Evolutionary conservation across 2,888 invertebrate species (phyloP).

Genomic region (Phania funesta): DNA sequence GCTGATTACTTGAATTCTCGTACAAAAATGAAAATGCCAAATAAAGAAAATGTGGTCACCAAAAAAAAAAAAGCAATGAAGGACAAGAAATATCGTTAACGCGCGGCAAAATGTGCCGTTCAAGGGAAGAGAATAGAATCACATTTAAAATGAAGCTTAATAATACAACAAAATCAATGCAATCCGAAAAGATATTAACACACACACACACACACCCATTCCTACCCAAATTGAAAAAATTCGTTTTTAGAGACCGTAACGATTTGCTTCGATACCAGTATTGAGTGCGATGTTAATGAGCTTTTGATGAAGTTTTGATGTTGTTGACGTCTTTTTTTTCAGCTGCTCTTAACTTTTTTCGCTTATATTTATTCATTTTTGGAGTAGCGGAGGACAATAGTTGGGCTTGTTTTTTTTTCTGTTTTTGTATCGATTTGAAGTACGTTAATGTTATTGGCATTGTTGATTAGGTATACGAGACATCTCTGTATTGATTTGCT

Average conservation of each 20-base stretch:
- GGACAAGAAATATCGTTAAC: slow-evolving; percentile 46
- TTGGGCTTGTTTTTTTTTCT: slow-evolving; percentile 22
- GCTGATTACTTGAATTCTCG: slow-evolving; percentile 53
- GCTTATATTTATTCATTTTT: slow-evolving; percentile 23
- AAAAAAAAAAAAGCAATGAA: slow-evolving; percentile 11
- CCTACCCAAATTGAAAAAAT: too few species aligned
- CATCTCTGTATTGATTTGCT: slow-evolving; percentile 49
- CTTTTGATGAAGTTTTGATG: slow-evolving; percentile 68
- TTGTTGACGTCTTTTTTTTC: slow-evolving; percentile 38
- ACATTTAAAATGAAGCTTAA: slow-evolving; percentile 56
- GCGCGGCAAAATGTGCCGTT: slow-evolving; percentile 41
- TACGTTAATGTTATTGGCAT: slow-evolving; percentile 40
- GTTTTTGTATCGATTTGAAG: slow-evolving; percentile 22
- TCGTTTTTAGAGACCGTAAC: slow-evolving; percentile 28
- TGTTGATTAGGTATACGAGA: slow-evolving; percentile 7
- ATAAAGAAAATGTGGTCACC: slow-evolving; percentile 45
- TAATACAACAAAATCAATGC: slow-evolving; percentile 40
- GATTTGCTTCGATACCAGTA: slow-evolving; percentile 59
- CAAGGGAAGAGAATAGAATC: slow-evolving; percentile 31
- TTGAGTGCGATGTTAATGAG: slow-evolving; percentile 67
- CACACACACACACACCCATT: background rate
- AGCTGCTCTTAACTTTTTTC: background rate
- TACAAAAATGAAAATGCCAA: slow-evolving; percentile 1
- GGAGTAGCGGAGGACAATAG: slow-evolving; percentile 12
- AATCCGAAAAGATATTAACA: background rate